Conservation (phyloP, 2,888 invertebrate species). For the Harpalus rubripes region DNA sequence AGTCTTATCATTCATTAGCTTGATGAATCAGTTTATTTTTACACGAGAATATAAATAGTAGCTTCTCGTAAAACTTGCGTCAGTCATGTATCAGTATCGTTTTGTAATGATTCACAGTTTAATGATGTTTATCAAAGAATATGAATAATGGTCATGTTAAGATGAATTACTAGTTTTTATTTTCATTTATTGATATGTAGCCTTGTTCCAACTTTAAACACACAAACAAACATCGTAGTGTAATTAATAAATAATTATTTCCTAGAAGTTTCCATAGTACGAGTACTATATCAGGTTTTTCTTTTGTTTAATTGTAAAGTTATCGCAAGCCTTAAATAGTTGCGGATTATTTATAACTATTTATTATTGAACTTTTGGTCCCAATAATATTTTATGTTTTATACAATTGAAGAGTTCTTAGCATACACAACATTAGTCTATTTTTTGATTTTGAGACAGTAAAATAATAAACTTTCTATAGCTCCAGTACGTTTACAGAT, state of each 20-base stretch:
- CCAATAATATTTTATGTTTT: too few species aligned
- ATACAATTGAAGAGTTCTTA: too few species aligned
- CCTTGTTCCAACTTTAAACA: conserved; percentile 14
- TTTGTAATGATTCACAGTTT: conserved; percentile 39
- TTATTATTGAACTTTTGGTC: too few species aligned
- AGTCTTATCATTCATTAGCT: not conserved
- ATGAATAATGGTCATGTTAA: conserved; percentile 47
- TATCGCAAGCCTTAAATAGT: too few species aligned
- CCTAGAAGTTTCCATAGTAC: not conserved
- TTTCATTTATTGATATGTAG: conserved; percentile 43
- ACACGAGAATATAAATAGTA: conserved; percentile 26
- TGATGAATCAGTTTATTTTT: conserved; percentile 14
- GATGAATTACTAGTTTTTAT: conserved; percentile 43
- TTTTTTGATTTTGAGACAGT: too few species aligned
- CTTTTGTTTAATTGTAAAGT: not conserved
- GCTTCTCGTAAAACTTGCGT: conserved; percentile 3
- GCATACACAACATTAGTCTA: too few species aligned
- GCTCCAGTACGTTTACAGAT: too few species aligned
- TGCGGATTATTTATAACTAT: too few species aligned
- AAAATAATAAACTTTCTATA: too few species aligned
- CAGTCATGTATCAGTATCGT: conserved; percentile 35
- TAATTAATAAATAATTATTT: conserved; percentile 47
- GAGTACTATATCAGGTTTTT: not conserved
- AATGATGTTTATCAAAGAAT: conserved; percentile 44
- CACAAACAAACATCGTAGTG: conserved; percentile 8